phyloP scores from a whole-genome alignment of 2,113 vertebrate genomes.

The Micromys minutus region DNA sequence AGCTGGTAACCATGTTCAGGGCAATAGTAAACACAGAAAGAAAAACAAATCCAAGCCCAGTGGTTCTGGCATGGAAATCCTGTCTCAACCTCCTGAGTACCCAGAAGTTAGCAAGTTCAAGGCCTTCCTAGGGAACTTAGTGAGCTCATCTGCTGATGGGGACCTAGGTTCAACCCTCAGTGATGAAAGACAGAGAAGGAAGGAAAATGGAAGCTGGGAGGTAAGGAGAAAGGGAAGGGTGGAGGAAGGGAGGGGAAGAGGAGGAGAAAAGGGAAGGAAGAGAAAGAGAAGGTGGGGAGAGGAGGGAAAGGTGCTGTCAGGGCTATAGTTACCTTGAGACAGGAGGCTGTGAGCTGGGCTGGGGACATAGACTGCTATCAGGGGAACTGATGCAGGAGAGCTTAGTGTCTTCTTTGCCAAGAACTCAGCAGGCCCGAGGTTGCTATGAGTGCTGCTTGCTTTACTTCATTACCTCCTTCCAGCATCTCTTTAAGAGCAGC shows the following conservation, averaged over 20 bases:
- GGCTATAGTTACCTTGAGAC: background rate
- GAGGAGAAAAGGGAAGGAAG: too few species aligned
- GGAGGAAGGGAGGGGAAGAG: too few species aligned
- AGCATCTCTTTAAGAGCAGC: background rate
- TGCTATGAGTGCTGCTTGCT: background rate
- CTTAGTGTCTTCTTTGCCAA: fast-evolving
- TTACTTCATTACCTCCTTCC: background rate
- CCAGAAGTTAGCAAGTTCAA: background rate
- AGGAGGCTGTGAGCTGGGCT: background rate
- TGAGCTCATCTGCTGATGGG: background rate
- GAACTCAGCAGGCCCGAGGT: background rate
- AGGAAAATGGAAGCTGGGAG: too few species aligned
- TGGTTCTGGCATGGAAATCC: background rate
- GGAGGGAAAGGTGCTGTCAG: background rate
- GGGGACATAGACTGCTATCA: background rate
- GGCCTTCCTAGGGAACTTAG: background rate
- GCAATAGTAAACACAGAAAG: background rate
- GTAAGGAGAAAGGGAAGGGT: background rate
- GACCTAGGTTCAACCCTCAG: background rate
- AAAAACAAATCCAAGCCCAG: background rate
- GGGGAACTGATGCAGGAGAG: background rate
- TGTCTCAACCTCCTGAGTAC: too few species aligned
- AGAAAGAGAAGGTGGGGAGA: background rate
- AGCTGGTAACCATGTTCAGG: background rate
- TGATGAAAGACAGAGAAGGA: background rate